phyloP scores from a whole-genome alignment of 2,888 invertebrate genomes.

The Plagodis pulveraria region DNA sequence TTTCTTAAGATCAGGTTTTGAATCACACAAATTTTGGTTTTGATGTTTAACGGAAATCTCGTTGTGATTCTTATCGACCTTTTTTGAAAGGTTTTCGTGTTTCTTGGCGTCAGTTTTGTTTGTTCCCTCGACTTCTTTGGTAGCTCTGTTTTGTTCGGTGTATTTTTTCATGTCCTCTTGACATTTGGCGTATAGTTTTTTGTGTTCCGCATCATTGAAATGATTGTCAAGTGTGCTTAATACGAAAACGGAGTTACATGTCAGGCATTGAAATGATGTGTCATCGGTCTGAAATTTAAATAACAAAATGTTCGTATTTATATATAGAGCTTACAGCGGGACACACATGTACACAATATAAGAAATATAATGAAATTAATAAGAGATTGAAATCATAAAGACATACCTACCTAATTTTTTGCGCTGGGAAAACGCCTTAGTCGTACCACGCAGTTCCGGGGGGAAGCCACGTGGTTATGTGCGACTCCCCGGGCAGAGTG shows the following conservation, averaged over 20 bases:
- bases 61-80: conserved; percentile 10
- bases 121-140: neutral
- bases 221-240: conserved; percentile 40
- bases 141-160: conserved; percentile 6
- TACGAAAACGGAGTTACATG: conserved; percentile 51
- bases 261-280: conserved; percentile 51
- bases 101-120: neutral
- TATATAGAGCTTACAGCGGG: too few relatives aligned
- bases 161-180: conserved; percentile 28
- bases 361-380: too few relatives aligned
- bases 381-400: too few relatives aligned
- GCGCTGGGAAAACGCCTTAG: too few relatives aligned
- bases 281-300: conserved; percentile 49
- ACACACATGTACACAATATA: too few relatives aligned
- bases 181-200: conserved; percentile 31
- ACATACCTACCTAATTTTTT: too few relatives aligned
- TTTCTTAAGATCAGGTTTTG: too few relatives aligned
- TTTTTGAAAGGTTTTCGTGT: neutral
- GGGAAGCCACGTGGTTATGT: too few relatives aligned
- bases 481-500: too few relatives aligned
- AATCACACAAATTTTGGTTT: neutral
- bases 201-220: conserved; percentile 46
- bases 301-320: neutral
- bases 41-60: neutral
- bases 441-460: too few relatives aligned